phyloP scores from a whole-genome alignment of 2,797 vertebrate genomes.

The Morus bassanus region DNA sequence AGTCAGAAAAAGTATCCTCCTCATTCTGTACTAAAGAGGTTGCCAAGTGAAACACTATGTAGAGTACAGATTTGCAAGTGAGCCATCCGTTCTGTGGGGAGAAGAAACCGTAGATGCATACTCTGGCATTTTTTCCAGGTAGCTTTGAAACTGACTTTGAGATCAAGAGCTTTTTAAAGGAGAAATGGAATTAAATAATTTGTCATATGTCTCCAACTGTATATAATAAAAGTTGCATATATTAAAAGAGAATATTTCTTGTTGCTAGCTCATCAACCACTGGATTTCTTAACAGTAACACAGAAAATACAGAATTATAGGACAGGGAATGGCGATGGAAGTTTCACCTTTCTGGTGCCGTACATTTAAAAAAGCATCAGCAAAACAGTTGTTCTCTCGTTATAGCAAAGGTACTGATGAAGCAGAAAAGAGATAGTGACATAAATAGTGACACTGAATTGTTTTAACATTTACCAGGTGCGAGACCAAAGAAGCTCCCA shows the following conservation, averaged over 20 bases:
- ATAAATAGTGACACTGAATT: too few species aligned
- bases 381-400: accelerated
- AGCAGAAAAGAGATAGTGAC: not conserved
- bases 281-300: not conserved
- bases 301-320: not conserved
- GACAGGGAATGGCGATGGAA: accelerated
- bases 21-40: not conserved
- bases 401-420: not conserved
- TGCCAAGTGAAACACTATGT: not conserved
- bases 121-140: not conserved
- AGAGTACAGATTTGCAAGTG: not conserved
- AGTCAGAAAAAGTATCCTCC: not conserved
- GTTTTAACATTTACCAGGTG: not conserved
- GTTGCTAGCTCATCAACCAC: not conserved
- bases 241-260: not conserved
- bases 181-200: not conserved
- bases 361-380: accelerated
- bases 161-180: not conserved
- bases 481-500: not conserved
- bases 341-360: too few species aligned
- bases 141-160: not conserved
- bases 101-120: not conserved
- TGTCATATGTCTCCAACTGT: not conserved
- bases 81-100: not conserved
- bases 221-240: not conserved